Evolutionary conservation across 2,888 invertebrate species (phyloP), one percentile per base, ranked within the genome.

Genomic region (Epistrophe grossulariae): DNA sequence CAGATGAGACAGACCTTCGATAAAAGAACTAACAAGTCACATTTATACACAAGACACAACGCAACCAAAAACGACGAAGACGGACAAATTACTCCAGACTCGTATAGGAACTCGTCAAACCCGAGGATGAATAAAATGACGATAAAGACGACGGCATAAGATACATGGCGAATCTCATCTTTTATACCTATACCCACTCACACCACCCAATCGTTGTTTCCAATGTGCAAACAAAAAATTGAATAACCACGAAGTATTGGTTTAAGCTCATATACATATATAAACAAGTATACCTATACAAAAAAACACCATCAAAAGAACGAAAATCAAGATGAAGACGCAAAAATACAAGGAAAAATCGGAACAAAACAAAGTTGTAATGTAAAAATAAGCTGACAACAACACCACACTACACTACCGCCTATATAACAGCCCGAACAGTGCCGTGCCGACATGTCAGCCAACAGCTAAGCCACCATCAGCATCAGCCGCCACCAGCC

Each of bases 331-430:
- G 83, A 85, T 74, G 71, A 87, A 87, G 83, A 83, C 76, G 85
- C 64, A 68, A 79, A 76, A 79, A 87, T 83, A 79, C 74, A 87
- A 83, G 24, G 83, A 79, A 87, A 82, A 87, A 83, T 87, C 87
- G 83, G 87, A 87, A 87, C 87, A 87, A 87, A 87, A 87, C 87
- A 87, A 87, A 87, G 83, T 87, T 87, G 83, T 83, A 87, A 87
- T 83, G 83, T 83, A 83, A 83, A 87, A 87, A 87, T 87, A 83
- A 83, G 74, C 83, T 82, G 59, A 79, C 79, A 83, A 82, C 78
- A 85, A 74, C 71, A 74, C 78, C 48, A 68, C 38, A 35, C 68
- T 31, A 24, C 15, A 15, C 35, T 9, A 13, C 19, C 13, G 62
- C 62, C 43, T 62, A 62, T 62, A 60, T n/a, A 6, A 31, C 31